Base-by-base conservation (phyloP, 2,113 vertebrate species). In the Camelus dromedarius region DNA sequence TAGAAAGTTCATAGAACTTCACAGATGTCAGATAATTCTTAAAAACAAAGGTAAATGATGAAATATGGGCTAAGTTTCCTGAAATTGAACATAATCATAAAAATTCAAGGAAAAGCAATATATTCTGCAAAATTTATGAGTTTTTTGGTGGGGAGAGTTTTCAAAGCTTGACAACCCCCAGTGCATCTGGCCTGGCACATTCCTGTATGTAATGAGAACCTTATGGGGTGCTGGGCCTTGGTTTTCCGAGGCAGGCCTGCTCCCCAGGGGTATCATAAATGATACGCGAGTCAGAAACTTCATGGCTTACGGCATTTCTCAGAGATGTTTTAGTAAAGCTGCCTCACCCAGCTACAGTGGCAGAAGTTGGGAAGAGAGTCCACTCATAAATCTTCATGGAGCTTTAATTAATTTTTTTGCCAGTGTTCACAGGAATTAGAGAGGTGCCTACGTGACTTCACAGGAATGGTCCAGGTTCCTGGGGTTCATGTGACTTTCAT, bases 161-260 rank as follows among this genome's bases (percentile, higher is more conserved):
- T 81, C 76, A 96, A 83, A 96, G 94, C 88, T 97, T 96, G 90
- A 97, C 93, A 96, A 69, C 91, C 84, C 66, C 93, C 70, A 84
- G 24, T 97, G 84, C 93, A 97, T 96, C 95, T 97, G 97, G 96
- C 81, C 50, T 97, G 95, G 96, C 88, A 97, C 96, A 97, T 97
- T 97, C 93, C 96, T 97, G n/a, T 94, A 92, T 93, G 77, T 98
- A 98, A 98, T 97, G 97, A 97, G 91, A 98, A 98, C 94, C 97
- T 97, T 97, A 97, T 97, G 97, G 94, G 92, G 91, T 93, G 64
- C 76, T 93, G 70, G 62, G 60, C 38, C 69, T 96, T 15, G 12
- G 82, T 95, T 97, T 97, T 86, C 79, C 89, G 79, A 96, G 62
- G 92, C 94, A 95, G 69, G 86, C 54, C 84, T 93, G 22, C 66